Evolutionary conservation across 2,797 vertebrate species (phyloP).

Genomic region (Poecilia picta): DNA sequence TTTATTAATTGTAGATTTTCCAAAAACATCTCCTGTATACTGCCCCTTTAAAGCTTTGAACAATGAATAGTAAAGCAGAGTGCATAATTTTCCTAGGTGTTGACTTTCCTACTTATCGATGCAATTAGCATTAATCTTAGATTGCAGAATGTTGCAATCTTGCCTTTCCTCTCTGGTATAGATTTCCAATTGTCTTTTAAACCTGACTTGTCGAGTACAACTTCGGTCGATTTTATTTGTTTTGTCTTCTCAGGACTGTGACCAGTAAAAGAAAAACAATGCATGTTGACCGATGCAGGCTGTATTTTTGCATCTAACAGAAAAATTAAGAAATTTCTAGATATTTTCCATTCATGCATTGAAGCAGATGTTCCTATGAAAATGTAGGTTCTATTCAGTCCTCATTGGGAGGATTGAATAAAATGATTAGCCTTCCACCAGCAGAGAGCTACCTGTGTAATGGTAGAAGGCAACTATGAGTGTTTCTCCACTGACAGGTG

Average conservation of each 20-base stretch:
- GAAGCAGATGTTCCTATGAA: background rate
- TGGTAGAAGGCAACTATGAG: background rate
- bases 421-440: background rate
- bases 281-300: background rate
- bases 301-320: background rate
- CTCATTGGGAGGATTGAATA: background rate
- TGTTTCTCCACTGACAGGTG: background rate
- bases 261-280: background rate
- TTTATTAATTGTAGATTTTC: conserved; percentile 46
- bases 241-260: background rate
- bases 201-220: background rate
- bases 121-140: background rate
- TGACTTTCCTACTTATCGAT: background rate
- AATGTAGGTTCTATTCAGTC: background rate
- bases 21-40: conserved; percentile 37
- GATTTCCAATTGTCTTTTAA: background rate
- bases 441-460: background rate
- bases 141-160: background rate
- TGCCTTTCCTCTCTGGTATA: background rate
- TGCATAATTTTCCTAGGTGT: background rate
- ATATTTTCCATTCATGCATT: background rate
- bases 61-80: background rate
- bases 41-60: conserved; percentile 23
- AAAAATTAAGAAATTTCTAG: background rate
- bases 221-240: background rate